Percentiles rank a stretch among this genome's conserved stretches.
Evolutionary conservation across 2,797 vertebrate species (phyloP).

Genomic region (Lithobates sylvaticus): DNA sequence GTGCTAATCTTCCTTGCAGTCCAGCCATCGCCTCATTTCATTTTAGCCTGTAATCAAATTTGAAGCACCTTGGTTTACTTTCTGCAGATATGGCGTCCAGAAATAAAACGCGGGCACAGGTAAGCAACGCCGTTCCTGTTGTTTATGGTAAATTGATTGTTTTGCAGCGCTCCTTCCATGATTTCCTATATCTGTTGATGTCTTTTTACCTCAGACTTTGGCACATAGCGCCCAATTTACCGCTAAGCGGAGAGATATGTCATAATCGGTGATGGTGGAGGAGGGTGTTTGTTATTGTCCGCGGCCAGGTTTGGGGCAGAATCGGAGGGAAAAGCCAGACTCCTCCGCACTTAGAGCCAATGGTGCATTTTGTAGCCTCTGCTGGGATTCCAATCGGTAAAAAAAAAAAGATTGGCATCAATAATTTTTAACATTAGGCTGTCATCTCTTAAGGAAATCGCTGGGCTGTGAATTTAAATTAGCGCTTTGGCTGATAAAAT

Average conservation of each 20-base stretch:
- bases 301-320: constrained; percentile 12
- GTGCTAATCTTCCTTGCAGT: too few species aligned
- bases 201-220: neutral
- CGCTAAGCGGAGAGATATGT: constrained; percentile 7
- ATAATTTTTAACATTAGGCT: constrained; percentile 66
- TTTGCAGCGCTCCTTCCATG: too few species aligned
- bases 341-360: constrained; percentile 8
- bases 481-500: constrained; percentile 65
- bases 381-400: constrained; percentile 32
- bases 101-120: too few species aligned
- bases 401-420: constrained; percentile 58
- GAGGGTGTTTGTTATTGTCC: constrained; percentile 19
- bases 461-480: constrained; percentile 66
- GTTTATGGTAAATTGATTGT: too few species aligned
- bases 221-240: constrained; percentile 17
- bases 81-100: too few species aligned
- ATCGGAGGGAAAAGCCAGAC: neutral
- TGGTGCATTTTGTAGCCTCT: constrained; percentile 30
- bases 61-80: too few species aligned
- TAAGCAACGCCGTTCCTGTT: too few species aligned
- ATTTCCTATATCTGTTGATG: neutral
- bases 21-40: too few species aligned
- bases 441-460: constrained; percentile 67
- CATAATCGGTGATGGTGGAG: constrained; percentile 19
- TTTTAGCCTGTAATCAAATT: too few species aligned